These are phyloP conservation scores for Coboldia fuscipes DNA, from an alignment of 1,140 invertebrate species.

Conservation along the genomic window DNA sequence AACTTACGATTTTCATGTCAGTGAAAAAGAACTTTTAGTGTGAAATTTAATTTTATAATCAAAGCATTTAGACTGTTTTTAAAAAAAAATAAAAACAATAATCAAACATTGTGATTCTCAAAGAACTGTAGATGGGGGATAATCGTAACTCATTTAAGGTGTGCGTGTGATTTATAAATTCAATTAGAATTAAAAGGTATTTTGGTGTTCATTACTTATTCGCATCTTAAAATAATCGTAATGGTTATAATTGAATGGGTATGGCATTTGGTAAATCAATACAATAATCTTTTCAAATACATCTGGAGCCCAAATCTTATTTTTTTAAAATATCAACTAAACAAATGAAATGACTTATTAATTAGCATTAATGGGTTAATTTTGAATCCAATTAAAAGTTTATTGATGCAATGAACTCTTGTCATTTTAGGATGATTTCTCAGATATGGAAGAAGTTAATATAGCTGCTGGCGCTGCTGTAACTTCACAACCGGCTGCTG, in stretches of 20 bases:
- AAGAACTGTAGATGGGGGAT: too few species aligned
- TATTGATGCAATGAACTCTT: not conserved
- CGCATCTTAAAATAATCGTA: too few species aligned
- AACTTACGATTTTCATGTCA: too few species aligned
- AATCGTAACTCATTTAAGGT: too few species aligned
- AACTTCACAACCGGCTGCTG: conserved; percentile 21
- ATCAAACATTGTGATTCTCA: too few species aligned
- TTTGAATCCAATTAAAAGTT: not conserved
- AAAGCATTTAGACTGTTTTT: too few species aligned
- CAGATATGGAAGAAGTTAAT: conserved; percentile 21
- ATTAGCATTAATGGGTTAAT: not conserved
- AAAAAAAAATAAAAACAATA: too few species aligned
- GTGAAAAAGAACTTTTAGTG: too few species aligned
- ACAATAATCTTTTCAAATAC: not conserved
- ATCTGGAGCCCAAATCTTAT: not conserved
- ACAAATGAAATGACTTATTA: not conserved
- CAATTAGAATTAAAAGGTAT: too few species aligned
- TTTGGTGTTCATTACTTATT: too few species aligned
- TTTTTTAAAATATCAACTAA: not conserved
- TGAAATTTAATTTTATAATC: too few species aligned
- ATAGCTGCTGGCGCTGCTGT: conserved; percentile 17
- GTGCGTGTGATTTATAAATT: too few species aligned
- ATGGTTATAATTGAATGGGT: not conserved
- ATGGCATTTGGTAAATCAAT: not conserved
- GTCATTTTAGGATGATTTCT: conserved; percentile 22